These are phyloP conservation scores for Zophobas morio DNA, from an alignment of 1,140 invertebrate species.

Conservation along the genomic window DNA sequence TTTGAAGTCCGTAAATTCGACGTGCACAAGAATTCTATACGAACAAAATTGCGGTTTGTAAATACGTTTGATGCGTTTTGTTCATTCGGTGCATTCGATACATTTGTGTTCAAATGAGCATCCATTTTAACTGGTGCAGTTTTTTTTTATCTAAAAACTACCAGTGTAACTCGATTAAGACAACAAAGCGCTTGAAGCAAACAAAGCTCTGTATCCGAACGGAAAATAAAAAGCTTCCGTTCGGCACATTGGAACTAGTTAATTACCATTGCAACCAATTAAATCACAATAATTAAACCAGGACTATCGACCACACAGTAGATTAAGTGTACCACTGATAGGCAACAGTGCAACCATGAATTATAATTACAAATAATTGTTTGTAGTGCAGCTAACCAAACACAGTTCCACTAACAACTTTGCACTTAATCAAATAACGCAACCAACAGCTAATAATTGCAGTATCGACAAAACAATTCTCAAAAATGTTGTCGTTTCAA, in stretches of 20 bases:
- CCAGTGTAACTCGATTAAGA: slow-evolving; percentile 5
- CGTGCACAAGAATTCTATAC: too few relatives aligned
- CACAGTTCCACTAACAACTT: not conserved
- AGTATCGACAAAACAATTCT: not conserved
- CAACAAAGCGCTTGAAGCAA: slow-evolving; percentile 2
- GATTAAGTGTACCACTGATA: slow-evolving; percentile 22
- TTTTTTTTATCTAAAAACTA: not conserved
- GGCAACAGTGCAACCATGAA: slow-evolving; percentile 12
- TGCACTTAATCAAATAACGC: not conserved
- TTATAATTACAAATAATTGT: slow-evolving; percentile 30
- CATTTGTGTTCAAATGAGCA: too few relatives aligned
- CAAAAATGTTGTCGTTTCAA: slow-evolving; percentile 8
- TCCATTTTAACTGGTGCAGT: not conserved
- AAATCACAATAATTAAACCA: slow-evolving; percentile 33
- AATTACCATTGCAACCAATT: slow-evolving; percentile 34
- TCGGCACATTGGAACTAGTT: not conserved
- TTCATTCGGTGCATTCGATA: too few relatives aligned
- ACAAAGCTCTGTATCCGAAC: slow-evolving; percentile 14
- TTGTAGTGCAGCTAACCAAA: slow-evolving; percentile 6
- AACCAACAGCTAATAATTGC: not conserved
- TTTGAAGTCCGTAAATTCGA: too few relatives aligned
- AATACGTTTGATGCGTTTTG: too few relatives aligned
- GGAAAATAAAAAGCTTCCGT: slow-evolving; percentile 12
- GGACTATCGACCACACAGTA: slow-evolving; percentile 10
- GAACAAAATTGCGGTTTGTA: too few relatives aligned